Evolutionary conservation across 2,113 vertebrate species (phyloP).

Genomic region (Camelus bactrianus): DNA sequence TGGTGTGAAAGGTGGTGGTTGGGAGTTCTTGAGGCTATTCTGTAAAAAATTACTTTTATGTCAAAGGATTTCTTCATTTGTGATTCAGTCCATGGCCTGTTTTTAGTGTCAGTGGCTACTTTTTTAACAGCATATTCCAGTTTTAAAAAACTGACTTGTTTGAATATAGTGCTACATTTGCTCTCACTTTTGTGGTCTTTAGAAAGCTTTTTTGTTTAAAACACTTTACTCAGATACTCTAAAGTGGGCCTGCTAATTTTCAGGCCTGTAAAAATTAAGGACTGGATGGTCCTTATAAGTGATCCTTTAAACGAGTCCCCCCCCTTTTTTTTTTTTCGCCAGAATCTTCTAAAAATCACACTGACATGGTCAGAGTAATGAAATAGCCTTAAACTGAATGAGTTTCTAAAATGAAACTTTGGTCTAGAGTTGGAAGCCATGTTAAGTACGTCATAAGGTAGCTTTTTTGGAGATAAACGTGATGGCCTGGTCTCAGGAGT

Average conservation of each 20-base stretch:
- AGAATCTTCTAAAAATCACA: not conserved
- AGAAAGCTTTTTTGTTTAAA: constrained; percentile 30
- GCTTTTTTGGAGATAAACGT: not conserved
- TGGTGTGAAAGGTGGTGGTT: not conserved
- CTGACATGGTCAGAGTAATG: not conserved
- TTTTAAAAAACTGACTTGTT: constrained; percentile 16
- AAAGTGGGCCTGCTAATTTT: not conserved
- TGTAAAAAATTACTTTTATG: constrained; percentile 19
- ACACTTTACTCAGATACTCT: not conserved
- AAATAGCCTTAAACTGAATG: not conserved
- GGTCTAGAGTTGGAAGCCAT: not conserved
- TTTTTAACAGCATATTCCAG: not conserved
- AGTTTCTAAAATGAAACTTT: not conserved
- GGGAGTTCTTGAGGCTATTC: not conserved
- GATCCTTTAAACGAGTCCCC: not conserved
- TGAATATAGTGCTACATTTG: constrained; percentile 1
- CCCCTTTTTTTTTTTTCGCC: not conserved
- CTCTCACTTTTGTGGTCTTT: not conserved
- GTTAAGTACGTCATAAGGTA: not conserved
- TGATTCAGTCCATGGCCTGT: not conserved
- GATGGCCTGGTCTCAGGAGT: not conserved
- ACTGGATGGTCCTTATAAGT: not conserved
- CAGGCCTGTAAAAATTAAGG: not conserved
- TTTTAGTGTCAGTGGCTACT: constrained; percentile 33
- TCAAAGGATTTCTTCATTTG: not conserved